These are phyloP conservation scores for Eupithecia pulchellata DNA, from an alignment of 2,888 invertebrate species.

Conservation along the genomic window DNA sequence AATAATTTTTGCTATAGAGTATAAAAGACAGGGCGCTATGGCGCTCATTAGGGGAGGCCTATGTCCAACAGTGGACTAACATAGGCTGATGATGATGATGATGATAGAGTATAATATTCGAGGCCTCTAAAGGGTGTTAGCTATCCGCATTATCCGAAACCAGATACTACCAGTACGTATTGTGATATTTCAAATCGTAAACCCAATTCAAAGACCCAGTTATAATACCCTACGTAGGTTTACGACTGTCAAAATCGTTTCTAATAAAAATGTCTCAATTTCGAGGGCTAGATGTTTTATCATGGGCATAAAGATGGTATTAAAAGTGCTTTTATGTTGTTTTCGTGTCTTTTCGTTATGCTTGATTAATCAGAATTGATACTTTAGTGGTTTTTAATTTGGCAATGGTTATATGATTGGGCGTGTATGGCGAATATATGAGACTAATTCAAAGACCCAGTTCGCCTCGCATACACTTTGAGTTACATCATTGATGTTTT, in stretches of 20 bases:
- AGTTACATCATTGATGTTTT: too few relatives aligned
- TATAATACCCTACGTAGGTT: slow-evolving; percentile 77
- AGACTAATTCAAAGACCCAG: too few relatives aligned
- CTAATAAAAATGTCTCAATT: slow-evolving; percentile 84
- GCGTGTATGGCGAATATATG: too few relatives aligned
- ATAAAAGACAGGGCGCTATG: too few relatives aligned
- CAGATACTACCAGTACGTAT: slow-evolving; percentile 45
- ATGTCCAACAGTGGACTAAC: too few relatives aligned
- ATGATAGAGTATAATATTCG: too few relatives aligned
- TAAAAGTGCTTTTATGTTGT: slow-evolving; percentile 57
- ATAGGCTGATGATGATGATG: too few relatives aligned
- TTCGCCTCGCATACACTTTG: too few relatives aligned
- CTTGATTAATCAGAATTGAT: slow-evolving; percentile 51
- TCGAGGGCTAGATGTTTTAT: slow-evolving; percentile 79
- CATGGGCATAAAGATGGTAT: slow-evolving; percentile 72
- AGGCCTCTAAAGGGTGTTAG: too few relatives aligned
- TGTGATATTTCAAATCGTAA: slow-evolving; percentile 77
- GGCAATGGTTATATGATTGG: background rate
- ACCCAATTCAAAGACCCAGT: slow-evolving; percentile 48
- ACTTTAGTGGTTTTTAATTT: background rate
- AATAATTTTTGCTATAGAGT: too few relatives aligned
- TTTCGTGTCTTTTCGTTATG: slow-evolving; percentile 67
- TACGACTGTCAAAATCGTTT: slow-evolving; percentile 82
- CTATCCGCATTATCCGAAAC: background rate
- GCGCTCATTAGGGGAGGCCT: too few relatives aligned